Evolutionary conservation across 2,797 vertebrate genomes (phyloP).

Genomic region (Cichlasoma orientale): DNA sequence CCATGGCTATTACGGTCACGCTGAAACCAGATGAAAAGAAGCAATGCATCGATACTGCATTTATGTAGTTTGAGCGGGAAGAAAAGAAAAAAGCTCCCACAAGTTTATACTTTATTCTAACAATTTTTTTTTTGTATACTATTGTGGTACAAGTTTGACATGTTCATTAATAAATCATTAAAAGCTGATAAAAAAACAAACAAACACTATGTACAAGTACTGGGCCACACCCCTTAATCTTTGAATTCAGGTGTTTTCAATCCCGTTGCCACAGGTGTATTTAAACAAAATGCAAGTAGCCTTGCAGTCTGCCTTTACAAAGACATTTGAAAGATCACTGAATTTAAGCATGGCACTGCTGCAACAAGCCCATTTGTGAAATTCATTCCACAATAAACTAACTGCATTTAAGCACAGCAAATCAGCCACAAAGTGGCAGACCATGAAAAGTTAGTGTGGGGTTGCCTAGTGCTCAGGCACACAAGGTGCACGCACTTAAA

Average conservation of each 20-base stretch:
- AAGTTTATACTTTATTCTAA: not conserved
- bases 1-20: accelerated
- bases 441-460: no score
- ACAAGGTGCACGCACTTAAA: no score
- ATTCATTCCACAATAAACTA: no score
- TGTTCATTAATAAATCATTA: not conserved
- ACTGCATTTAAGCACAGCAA: no score
- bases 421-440: no score
- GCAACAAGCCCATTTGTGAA: no score
- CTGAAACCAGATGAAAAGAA: not conserved
- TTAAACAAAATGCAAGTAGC: not conserved
- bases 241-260: not conserved
- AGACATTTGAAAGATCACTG: not conserved
- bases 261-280: not conserved
- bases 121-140: not conserved
- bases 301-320: not conserved
- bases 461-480: no score
- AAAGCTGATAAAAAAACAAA: not conserved
- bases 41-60: not conserved
- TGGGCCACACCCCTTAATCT: not conserved
- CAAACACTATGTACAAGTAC: accelerated
- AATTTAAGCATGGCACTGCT: not conserved
- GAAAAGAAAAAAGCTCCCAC: not conserved
- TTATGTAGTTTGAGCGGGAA: not conserved
- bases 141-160: not conserved